Evolutionary conservation across 2,113 vertebrate species (phyloP), one percentile per base, ranked within the genome.

Genomic region (Rattus rattus): DNA sequence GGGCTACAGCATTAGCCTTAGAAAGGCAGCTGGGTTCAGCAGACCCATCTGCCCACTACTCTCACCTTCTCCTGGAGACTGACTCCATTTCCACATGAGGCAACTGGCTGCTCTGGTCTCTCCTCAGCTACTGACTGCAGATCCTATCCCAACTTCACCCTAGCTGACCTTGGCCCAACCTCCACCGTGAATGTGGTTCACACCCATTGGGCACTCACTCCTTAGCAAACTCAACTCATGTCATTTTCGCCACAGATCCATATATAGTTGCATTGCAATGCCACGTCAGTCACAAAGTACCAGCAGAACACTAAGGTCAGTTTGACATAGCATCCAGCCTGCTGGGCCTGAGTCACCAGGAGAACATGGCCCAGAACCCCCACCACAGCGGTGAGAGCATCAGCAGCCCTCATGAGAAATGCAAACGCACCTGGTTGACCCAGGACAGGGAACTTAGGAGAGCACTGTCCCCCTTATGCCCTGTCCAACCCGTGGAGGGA

Each of bases 141-240:
- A 63, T 77, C 26, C 70, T 28, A 17, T 0, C 65, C 49, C 17
- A 0, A 0, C 52, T 1, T 3, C 13, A 5, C 89, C 33, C 1
- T 0, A 4, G 7, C 14, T 0, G 26, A n/a, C 0, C 0, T 3
- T 0, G n/a, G 59, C 2, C 2, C 1, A 1, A 1, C 0, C 30
- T 3, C 65, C 0, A 1, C 7, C 33, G 5, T 24, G 7, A 26
- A 30, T 8, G 20, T 2, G 3, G 17, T 17, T 26, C 36, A 7
- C 7, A 0, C 0, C 30, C 16, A 1, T 11, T 4, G 0, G 14
- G 30, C 0, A 0, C 52, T 30, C 1, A 0, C 22, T 5, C 1
- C 4, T n/a, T 4, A 7, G 1, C 0, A 2, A 43, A 9, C 20
- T 0, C 1, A 0, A 1, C 70, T 72, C 30, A 3, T 0, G 1